A percentile compares a stretch with the other conserved stretches of the same genome.
Evolutionary conservation across 2,797 vertebrate species (phyloP).

Genomic region (Gorsachius magnificus): DNA sequence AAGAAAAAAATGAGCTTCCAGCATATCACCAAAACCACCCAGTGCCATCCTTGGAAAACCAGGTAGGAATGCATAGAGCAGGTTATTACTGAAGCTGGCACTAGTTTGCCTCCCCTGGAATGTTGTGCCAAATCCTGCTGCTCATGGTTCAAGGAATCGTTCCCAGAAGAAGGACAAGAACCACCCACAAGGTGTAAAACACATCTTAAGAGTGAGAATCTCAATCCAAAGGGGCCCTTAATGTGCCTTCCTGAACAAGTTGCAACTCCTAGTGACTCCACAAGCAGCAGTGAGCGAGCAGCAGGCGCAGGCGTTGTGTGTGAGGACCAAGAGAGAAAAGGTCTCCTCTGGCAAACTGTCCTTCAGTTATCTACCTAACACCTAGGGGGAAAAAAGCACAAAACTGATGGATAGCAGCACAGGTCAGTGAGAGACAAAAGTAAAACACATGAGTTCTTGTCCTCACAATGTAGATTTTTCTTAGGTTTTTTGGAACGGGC

Average conservation of each 20-base stretch:
- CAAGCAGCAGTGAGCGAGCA: background rate
- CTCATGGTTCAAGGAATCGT: accelerated
- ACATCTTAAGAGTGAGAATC: background rate
- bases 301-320: background rate
- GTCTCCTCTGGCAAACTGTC: background rate
- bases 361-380: background rate
- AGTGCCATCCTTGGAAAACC: background rate
- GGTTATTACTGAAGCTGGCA: background rate
- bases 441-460: background rate
- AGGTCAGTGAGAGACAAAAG: background rate
- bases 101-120: background rate
- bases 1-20: background rate
- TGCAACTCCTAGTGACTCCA: background rate
- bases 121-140: background rate
- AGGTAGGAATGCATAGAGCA: background rate
- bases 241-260: background rate
- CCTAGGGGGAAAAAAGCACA: background rate
- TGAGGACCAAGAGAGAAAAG: background rate
- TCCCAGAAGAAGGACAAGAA: background rate
- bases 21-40: background rate
- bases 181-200: background rate
- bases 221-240: background rate
- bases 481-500: background rate
- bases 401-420: background rate
- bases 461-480: accelerated